A percentile compares a stretch with the other conserved stretches of the same genome.
phyloP scores from a whole-genome alignment of 2,113 vertebrate genomes.

The Salvelinus fontinalis region DNA sequence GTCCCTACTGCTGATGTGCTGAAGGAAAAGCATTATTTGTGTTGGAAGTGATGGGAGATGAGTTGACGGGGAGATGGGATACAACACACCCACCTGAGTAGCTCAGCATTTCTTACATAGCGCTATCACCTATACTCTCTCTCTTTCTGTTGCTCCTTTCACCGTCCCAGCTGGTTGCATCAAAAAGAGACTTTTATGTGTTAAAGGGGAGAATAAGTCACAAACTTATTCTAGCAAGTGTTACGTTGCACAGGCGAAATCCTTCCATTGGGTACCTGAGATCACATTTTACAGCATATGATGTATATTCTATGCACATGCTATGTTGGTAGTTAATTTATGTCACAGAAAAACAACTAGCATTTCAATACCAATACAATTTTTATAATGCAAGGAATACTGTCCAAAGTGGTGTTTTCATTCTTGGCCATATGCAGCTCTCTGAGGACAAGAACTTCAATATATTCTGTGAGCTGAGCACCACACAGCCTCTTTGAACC shows the following conservation, averaged over 20 bases:
- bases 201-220: neutral
- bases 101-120: neutral
- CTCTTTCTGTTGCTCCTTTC: neutral
- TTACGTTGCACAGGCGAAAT: neutral
- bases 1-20: slow-evolving; percentile 46
- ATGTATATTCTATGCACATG: neutral
- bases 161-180: neutral
- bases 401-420: neutral
- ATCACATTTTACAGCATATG: neutral
- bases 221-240: no score
- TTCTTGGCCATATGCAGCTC: neutral
- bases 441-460: neutral
- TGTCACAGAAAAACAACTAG: neutral
- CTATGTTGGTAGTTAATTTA: neutral
- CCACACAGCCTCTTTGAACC: neutral
- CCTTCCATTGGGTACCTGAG: neutral
- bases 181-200: neutral
- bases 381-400: neutral
- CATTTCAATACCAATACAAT: neutral
- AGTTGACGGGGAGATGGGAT: slow-evolving; percentile 53
- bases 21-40: slow-evolving; percentile 61
- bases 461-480: neutral
- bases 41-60: slow-evolving; percentile 51
- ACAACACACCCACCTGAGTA: slow-evolving; percentile 29
- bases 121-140: neutral